Evolutionary conservation across 2,113 vertebrate genomes (phyloP).

Genomic region (Nestor notabilis): DNA sequence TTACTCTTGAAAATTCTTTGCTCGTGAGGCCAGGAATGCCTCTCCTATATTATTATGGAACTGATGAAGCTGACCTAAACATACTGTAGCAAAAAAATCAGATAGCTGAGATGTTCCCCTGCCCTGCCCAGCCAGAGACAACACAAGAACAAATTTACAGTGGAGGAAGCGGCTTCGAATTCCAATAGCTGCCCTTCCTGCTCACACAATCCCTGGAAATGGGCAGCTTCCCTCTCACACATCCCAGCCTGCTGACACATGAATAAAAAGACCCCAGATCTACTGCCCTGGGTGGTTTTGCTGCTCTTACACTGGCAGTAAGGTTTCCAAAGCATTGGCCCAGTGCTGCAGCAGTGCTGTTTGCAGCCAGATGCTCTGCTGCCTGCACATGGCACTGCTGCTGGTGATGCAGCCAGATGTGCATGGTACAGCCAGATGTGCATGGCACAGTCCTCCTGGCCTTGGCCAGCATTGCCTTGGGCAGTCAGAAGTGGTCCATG

Average conservation of each 20-base stretch:
- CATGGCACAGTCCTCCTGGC: accelerated
- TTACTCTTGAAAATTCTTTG: slow-evolving; percentile 33
- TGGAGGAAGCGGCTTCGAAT: slow-evolving; percentile 35
- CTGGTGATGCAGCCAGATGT: background rate
- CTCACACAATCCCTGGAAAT: slow-evolving; percentile 71
- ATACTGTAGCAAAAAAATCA: slow-evolving; percentile 37
- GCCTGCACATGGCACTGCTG: background rate
- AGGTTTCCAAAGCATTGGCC: background rate
- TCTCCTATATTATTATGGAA: slow-evolving; percentile 45
- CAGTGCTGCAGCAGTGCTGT: accelerated
- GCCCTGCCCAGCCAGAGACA: slow-evolving; percentile 60
- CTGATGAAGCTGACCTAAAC: slow-evolving; percentile 24
- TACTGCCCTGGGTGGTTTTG: background rate
- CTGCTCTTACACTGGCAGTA: background rate
- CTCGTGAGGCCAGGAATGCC: slow-evolving; percentile 17
- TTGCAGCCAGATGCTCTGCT: background rate
- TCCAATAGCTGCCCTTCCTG: slow-evolving; percentile 68
- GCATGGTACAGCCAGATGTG: background rate
- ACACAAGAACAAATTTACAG: slow-evolving; percentile 35
- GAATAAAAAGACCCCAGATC: slow-evolving; percentile 35
- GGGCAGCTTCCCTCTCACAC: slow-evolving; percentile 65
- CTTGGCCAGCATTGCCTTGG: background rate
- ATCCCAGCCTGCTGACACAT: slow-evolving; percentile 22
- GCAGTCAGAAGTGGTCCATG: background rate
- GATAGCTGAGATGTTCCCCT: slow-evolving; percentile 42